Conservation (phyloP, 2,113 vertebrate genomes). For the Takifugu bimaculatus region DNA sequence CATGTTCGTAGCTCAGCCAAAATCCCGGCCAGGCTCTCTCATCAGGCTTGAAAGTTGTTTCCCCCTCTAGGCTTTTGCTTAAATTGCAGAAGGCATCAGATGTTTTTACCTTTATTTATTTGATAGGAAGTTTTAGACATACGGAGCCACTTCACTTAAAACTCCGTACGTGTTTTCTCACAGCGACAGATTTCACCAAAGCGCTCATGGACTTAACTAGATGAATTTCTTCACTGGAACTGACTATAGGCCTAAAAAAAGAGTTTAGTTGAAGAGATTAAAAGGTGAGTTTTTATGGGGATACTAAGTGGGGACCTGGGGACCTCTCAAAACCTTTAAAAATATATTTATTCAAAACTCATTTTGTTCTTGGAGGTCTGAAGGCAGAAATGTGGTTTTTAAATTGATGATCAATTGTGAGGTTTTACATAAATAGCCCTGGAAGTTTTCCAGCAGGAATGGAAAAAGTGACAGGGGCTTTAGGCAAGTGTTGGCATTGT, state of each 20-base stretch:
- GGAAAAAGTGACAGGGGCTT: conserved; percentile 68
- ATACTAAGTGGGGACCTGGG: too few relatives aligned
- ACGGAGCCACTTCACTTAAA: too few relatives aligned
- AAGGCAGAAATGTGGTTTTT: conserved; percentile 31
- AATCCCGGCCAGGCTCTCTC: fast-evolving
- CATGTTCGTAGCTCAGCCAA: neutral
- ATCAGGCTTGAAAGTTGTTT: neutral
- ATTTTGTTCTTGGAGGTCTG: too few relatives aligned
- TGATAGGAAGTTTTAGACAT: conserved; percentile 1
- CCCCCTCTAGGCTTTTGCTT: neutral
- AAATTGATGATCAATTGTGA: conserved; percentile 47
- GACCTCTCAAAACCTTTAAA: too few relatives aligned
- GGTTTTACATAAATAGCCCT: conserved; percentile 72
- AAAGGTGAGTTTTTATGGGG: too few relatives aligned
- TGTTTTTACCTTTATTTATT: conserved; percentile 16
- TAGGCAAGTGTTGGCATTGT: conserved; percentile 59
- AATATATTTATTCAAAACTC: conserved; percentile 11
- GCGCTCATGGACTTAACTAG: too few relatives aligned
- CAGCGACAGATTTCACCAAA: too few relatives aligned
- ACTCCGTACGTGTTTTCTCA: too few relatives aligned
- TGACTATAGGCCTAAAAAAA: neutral
- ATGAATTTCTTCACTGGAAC: neutral
- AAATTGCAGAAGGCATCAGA: conserved; percentile 3
- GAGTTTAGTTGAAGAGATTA: too few relatives aligned
- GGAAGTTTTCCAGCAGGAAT: conserved; percentile 71